A percentile compares a stretch with the other conserved stretches of the same genome.
Evolutionary conservation across 2,797 vertebrate genomes (phyloP).

Genomic region (Phyllotis vaccarum): DNA sequence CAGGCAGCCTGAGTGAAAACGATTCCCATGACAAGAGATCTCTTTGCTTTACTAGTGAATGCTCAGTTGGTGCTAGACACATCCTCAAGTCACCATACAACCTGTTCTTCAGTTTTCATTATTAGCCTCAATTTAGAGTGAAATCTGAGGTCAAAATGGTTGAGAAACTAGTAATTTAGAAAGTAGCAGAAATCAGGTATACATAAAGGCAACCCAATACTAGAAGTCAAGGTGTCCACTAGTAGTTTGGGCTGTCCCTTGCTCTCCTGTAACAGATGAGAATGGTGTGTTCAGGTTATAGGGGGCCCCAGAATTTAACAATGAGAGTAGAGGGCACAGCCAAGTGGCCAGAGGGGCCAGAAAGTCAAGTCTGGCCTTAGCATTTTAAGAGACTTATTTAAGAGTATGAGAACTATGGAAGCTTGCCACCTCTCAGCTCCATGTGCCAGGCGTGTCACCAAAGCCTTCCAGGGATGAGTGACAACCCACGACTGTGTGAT

Average conservation of each 20-base stretch:
- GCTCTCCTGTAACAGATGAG: fast-evolving
- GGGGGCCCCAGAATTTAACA: background rate
- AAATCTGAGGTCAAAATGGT: background rate
- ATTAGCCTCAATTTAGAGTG: background rate
- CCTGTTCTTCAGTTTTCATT: background rate
- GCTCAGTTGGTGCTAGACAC: background rate
- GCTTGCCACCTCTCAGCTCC: background rate
- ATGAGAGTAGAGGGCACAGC: background rate
- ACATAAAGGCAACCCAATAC: background rate
- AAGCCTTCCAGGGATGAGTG: background rate
- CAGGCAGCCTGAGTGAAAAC: background rate
- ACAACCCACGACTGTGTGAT: background rate
- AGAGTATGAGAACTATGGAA: background rate
- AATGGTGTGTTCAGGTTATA: background rate
- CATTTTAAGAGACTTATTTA: background rate
- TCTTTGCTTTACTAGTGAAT: background rate
- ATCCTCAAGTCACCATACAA: background rate
- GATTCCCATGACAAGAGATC: background rate
- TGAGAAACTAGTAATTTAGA: background rate
- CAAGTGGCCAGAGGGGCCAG: background rate
- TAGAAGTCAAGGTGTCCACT: background rate
- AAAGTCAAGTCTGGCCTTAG: background rate
- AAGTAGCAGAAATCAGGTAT: background rate
- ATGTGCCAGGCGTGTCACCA: background rate
- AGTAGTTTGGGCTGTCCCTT: background rate